Evolutionary conservation across 64 coral and sea anemone genomes (phyloP).

Genomic region (Porites lutea): DNA sequence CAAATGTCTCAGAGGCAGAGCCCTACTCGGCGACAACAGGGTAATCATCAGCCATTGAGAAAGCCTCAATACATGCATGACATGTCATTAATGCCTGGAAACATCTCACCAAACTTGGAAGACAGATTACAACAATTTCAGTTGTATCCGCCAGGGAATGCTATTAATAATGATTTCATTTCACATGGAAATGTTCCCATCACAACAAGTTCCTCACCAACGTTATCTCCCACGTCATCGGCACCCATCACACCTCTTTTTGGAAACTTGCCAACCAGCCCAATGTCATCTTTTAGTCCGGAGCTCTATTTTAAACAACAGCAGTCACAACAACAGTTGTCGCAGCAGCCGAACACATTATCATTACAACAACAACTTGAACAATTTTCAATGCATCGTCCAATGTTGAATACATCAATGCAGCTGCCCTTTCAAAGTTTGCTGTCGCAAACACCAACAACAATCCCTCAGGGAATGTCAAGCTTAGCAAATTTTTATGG

Average conservation of each 20-base stretch:
- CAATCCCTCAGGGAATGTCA: slow-evolving; percentile 14
- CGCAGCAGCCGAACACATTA: slow-evolving; percentile 12
- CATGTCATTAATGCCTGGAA: slow-evolving; percentile 40
- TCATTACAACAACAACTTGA: slow-evolving; percentile 52
- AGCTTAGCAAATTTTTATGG: slow-evolving; percentile 58
- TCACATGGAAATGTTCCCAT: slow-evolving; percentile 42
- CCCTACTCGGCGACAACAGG: slow-evolving; percentile 22
- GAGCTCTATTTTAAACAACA: slow-evolving; percentile 56
- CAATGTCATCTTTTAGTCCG: slow-evolving; percentile 25
- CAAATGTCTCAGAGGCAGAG: slow-evolving; percentile 47
- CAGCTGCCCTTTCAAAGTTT: slow-evolving; percentile 48
- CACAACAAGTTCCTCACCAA: slow-evolving; percentile 67
- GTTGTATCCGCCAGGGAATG: slow-evolving; percentile 43
- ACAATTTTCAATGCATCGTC: slow-evolving; percentile 49
- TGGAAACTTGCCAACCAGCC: slow-evolving; percentile 47
- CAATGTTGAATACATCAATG: slow-evolving; percentile 47
- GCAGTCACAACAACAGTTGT: slow-evolving; percentile 7
- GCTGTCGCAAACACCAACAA: slow-evolving; percentile 31
- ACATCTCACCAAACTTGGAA: slow-evolving; percentile 53
- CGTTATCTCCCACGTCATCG: slow-evolving; percentile 58
- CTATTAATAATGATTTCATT: slow-evolving; percentile 37
- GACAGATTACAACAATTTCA: slow-evolving; percentile 70
- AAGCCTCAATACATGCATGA: slow-evolving; percentile 45
- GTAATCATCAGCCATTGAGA: slow-evolving; percentile 52
- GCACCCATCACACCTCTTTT: slow-evolving; percentile 68